Conservation (phyloP, 2,888 invertebrate species). For the Phaonia tiefii region DNA sequence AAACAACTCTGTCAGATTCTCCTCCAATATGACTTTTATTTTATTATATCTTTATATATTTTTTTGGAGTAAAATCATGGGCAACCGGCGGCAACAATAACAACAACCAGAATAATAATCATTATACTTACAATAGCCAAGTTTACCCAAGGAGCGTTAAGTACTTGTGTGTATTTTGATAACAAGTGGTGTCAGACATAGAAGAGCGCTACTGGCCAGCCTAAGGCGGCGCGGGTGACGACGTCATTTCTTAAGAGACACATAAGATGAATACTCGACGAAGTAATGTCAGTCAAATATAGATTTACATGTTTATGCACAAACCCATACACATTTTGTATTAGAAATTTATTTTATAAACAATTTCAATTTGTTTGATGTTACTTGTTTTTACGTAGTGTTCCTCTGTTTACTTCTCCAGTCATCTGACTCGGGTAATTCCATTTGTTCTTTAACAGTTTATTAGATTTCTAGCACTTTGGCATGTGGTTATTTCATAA, state of each 20-base stretch:
- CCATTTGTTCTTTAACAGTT: background rate
- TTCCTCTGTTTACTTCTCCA: constrained; percentile 8
- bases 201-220: constrained; percentile 24
- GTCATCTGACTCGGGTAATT: background rate
- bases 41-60: background rate
- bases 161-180: background rate
- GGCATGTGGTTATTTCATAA: background rate
- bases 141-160: constrained; percentile 9
- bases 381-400: too few species aligned
- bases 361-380: too few species aligned
- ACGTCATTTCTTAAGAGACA: too few species aligned
- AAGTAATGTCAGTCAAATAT: too few species aligned
- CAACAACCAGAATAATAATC: background rate
- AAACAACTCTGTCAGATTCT: too few species aligned
- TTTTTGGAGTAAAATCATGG: background rate
- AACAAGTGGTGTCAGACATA: constrained; percentile 12
- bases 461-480: too few species aligned
- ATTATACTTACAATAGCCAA: too few species aligned
- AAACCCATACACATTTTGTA: too few species aligned
- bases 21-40: constrained; percentile 1
- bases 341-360: too few species aligned
- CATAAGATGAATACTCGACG: too few species aligned
- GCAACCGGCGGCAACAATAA: background rate
- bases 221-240: too few species aligned
- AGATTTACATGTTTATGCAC: too few species aligned